A percentile compares a stretch with the other conserved stretches of the same genome.
Conservation (phyloP, 2,113 vertebrate species). For the Meles meles region DNA sequence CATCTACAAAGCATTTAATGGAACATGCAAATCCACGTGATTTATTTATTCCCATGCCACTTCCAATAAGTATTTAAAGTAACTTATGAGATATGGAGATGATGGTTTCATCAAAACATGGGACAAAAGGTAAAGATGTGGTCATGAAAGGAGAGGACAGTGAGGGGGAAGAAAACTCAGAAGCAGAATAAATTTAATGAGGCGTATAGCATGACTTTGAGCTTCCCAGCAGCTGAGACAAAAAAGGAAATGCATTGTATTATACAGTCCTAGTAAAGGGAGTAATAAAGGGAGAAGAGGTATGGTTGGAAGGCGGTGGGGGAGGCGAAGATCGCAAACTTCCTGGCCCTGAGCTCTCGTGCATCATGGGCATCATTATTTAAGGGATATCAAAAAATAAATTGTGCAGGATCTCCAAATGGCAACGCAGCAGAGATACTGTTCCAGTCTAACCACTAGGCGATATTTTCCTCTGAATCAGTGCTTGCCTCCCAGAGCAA, state of each 20-base stretch:
- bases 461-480: conserved; percentile 49
- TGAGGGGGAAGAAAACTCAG: not conserved
- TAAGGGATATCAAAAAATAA: not conserved
- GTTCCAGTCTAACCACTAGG: conserved; percentile 42
- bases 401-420: conserved; percentile 13
- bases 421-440: not conserved
- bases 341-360: not conserved
- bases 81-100: not conserved
- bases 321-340: not conserved
- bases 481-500: conserved; percentile 50
- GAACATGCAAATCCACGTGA: not conserved
- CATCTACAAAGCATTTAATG: not conserved
- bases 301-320: not conserved
- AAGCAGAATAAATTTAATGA: conserved; percentile 1
- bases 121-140: not conserved
- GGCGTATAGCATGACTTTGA: not conserved
- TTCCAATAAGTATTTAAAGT: conserved; percentile 16
- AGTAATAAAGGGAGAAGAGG: not conserved
- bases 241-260: not conserved
- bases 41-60: not conserved
- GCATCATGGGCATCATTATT: not conserved
- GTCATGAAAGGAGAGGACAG: not conserved
- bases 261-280: not conserved
- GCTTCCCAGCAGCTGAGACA: not conserved
- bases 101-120: not conserved